These are phyloP conservation scores for Drosophila tani DNA, from an alignment of 1,140 invertebrate genomes.

Conservation along the genomic window DNA sequence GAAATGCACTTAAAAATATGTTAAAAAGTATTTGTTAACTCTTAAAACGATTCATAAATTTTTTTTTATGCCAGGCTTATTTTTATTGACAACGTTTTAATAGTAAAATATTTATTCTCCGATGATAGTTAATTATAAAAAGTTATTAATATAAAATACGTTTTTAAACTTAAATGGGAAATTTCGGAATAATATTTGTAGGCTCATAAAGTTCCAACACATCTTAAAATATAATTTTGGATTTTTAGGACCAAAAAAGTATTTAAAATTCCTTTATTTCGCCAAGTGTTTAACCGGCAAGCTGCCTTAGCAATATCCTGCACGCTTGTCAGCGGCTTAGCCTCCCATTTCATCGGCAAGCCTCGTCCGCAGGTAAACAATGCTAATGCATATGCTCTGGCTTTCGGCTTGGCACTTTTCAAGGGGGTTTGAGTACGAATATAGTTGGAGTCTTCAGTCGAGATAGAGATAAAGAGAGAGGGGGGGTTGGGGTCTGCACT, in stretches of 20 bases:
- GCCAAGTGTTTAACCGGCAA: constrained; percentile 1
- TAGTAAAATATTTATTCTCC: background rate
- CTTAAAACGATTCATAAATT: background rate
- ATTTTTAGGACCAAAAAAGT: background rate
- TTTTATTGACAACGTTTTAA: background rate
- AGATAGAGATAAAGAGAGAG: background rate
- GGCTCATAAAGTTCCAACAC: no score
- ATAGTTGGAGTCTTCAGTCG: constrained; percentile 3
- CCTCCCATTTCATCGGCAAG: constrained; percentile 25
- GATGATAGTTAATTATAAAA: no score
- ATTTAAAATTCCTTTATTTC: background rate
- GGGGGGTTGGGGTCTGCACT: constrained; percentile 32
- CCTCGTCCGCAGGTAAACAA: constrained; percentile 65
- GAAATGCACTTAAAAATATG: constrained; percentile 6
- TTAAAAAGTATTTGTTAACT: background rate
- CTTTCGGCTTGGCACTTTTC: constrained; percentile 41
- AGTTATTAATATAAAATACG: no score
- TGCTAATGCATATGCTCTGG: constrained; percentile 67
- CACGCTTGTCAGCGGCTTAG: constrained; percentile 60
- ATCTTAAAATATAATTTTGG: no score
- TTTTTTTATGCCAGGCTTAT: background rate
- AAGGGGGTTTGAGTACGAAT: background rate
- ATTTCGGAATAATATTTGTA: background rate
- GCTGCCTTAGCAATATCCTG: constrained; percentile 65
- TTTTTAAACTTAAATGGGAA: no score